A percentile compares a stretch with the other conserved stretches of the same genome.
Conservation (phyloP, 1,140 invertebrate genomes). For the Bombus haemorrhoidalis region DNA sequence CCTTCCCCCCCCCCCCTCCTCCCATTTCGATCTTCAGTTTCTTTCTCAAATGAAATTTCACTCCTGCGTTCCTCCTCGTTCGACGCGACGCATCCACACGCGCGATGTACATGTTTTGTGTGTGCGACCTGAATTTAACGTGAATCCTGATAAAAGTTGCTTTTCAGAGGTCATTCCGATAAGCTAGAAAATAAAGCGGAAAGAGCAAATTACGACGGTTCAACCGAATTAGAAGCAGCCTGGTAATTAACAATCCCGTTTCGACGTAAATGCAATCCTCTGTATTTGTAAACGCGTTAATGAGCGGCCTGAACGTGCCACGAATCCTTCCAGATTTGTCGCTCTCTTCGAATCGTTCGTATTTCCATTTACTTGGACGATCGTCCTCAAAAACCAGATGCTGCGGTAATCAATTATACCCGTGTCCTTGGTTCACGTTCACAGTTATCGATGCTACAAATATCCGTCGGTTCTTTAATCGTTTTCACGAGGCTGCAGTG, state of each 20-base stretch:
- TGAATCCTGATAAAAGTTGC: background rate
- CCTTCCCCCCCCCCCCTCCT: too few relatives aligned
- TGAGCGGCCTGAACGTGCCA: background rate
- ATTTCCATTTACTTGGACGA: background rate
- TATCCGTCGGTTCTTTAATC: background rate
- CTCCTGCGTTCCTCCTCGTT: background rate
- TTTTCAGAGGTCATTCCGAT: background rate
- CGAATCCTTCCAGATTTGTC: background rate
- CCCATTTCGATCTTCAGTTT: background rate
- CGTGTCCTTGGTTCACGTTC: background rate
- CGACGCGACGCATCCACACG: background rate
- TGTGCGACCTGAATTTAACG: background rate
- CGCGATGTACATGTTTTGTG: background rate
- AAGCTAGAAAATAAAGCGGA: background rate
- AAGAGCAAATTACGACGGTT: slow-evolving; percentile 8
- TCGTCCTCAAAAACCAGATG: background rate
- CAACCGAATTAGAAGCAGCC: background rate
- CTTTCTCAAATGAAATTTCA: background rate
- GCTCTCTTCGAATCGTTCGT: background rate
- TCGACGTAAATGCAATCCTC: too few relatives aligned
- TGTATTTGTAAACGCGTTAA: slow-evolving; percentile 5
- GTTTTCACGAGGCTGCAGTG: background rate
- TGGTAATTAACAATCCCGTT: background rate
- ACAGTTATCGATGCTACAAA: background rate
- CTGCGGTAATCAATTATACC: background rate